Evolutionary conservation across 2,888 invertebrate genomes (phyloP).

Genomic region (Ormia ochracea): DNA sequence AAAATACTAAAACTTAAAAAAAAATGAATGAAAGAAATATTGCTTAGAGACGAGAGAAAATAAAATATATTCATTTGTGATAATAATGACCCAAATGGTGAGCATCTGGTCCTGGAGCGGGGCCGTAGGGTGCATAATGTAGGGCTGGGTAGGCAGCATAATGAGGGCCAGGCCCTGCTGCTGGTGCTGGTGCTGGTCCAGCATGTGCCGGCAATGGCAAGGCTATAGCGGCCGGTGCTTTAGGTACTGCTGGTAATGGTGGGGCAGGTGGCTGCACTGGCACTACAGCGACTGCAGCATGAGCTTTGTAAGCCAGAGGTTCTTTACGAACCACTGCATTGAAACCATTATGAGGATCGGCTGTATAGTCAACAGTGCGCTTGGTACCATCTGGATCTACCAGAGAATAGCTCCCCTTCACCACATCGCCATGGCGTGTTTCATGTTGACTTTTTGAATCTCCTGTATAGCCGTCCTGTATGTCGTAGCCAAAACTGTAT

Average conservation of each 20-base stretch:
- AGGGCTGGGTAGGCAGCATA: conserved; percentile 72
- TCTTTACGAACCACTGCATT: conserved; percentile 76
- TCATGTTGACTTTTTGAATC: conserved; percentile 80
- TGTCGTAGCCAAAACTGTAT: conserved; percentile 78
- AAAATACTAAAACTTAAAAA: conserved; percentile 10
- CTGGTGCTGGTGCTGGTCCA: conserved; percentile 61
- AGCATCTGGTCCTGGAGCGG: conserved; percentile 34
- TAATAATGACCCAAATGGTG: conserved; percentile 28
- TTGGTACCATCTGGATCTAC: conserved; percentile 81
- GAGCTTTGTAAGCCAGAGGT: conserved; percentile 72
- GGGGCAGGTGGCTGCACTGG: conserved; percentile 69
- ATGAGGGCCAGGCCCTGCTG: conserved; percentile 61
- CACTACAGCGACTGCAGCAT: conserved; percentile 67
- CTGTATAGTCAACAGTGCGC: conserved; percentile 81
- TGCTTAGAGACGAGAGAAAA: conserved; percentile 43
- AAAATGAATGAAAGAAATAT: conserved; percentile 2
- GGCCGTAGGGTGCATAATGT: conserved; percentile 70
- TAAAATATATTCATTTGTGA: conserved; percentile 56
- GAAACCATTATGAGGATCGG: conserved; percentile 78
- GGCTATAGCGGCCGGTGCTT: conserved; percentile 60
- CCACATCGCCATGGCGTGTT: conserved; percentile 81
- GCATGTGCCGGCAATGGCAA: conserved; percentile 26
- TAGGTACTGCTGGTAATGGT: conserved; percentile 69
- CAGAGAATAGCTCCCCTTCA: conserved; percentile 79
- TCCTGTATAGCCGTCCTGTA: conserved; percentile 78